Conservation (phyloP, 23 tunicate genomes). For the Clavelina lepadiformis region DNA sequence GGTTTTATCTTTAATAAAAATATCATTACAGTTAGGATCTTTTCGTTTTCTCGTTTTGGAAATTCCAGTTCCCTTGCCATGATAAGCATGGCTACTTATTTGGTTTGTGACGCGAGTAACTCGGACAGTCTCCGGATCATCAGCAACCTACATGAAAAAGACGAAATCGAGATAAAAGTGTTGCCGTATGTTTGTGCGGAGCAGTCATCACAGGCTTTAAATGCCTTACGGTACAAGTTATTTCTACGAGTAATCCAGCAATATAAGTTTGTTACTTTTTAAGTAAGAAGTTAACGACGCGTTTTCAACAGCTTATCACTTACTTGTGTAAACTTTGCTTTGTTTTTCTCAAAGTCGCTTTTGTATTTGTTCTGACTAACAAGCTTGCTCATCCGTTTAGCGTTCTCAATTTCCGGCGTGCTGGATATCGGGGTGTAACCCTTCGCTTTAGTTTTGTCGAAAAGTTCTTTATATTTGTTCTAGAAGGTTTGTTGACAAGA, state of each 20-base stretch:
- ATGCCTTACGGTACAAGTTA: too few relatives aligned
- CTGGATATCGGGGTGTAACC: conserved; percentile 47
- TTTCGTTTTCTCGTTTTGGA: conserved; percentile 26
- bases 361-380: conserved; percentile 73
- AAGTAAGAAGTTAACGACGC: too few relatives aligned
- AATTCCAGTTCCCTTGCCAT: conserved; percentile 48
- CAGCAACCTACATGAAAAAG: conserved; percentile 54
- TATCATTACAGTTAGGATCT: too few relatives aligned
- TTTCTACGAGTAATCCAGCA: background rate
- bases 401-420: conserved; percentile 75
- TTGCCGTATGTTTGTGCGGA: too few relatives aligned
- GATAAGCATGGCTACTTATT: conserved; percentile 58
- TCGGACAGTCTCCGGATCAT: conserved; percentile 60
- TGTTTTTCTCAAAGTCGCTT: conserved; percentile 86
- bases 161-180: background rate
- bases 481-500: conserved; percentile 16
- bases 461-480: conserved; percentile 79
- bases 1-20: too few relatives aligned
- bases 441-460: conserved; percentile 63
- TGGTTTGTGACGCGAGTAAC: conserved; percentile 30
- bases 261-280: background rate
- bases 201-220: too few relatives aligned
- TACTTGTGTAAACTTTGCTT: conserved; percentile 81
- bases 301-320: too few relatives aligned
- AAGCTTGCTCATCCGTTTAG: conserved; percentile 45